Evolutionary conservation across 1,140 invertebrate genomes (phyloP).

Genomic region (Orussus abietinus): DNA sequence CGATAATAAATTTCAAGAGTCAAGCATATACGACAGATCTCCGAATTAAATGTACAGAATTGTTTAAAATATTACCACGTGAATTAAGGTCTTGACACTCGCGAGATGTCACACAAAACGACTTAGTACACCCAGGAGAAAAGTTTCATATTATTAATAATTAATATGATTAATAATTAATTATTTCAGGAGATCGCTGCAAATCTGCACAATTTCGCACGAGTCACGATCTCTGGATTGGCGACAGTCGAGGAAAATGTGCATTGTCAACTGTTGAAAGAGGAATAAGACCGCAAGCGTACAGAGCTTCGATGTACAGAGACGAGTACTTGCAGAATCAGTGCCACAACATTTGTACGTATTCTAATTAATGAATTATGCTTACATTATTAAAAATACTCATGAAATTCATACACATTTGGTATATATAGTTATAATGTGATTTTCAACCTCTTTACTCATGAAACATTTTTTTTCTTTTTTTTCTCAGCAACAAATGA

Average conservation of each 20-base stretch:
- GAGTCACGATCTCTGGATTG: conserved; percentile 26
- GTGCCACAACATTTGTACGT: conserved; percentile 47
- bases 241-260: conserved; percentile 32
- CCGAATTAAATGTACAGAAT: too few relatives aligned
- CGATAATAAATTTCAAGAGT: too few relatives aligned
- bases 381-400: not conserved
- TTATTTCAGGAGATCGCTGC: conserved; percentile 28
- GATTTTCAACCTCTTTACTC: conserved; percentile 3
- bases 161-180: too few relatives aligned
- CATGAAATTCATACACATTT: not conserved
- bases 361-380: conserved; percentile 5
- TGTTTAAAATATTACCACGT: too few relatives aligned
- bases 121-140: too few relatives aligned
- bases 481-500: conserved; percentile 34
- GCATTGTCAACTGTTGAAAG: conserved; percentile 33
- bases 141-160: too few relatives aligned
- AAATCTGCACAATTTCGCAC: conserved; percentile 42
- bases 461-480: conserved; percentile 7
- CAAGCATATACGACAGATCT: too few relatives aligned
- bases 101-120: too few relatives aligned
- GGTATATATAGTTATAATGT: not conserved
- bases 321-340: conserved; percentile 50
- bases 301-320: conserved; percentile 40
- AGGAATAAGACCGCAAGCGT: conserved; percentile 38
- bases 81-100: too few relatives aligned